Evolutionary conservation across 2,113 vertebrate species (phyloP).

Genomic region (Salminus brasiliensis): DNA sequence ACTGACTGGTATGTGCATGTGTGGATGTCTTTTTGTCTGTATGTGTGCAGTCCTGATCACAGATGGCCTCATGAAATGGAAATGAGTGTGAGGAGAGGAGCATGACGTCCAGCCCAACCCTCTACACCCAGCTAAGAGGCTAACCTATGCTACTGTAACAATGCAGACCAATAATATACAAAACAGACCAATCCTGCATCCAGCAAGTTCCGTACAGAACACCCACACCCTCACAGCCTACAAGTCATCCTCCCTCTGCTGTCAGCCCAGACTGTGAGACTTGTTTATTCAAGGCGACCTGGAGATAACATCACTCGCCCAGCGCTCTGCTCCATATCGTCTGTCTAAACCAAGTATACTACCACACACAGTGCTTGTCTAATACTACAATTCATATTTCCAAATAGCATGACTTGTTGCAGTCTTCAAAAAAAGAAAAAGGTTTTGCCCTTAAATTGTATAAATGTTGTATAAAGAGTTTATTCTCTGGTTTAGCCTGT

Average conservation of each 20-base stretch:
- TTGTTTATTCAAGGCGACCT: neutral
- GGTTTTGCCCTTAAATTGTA: constrained; percentile 18
- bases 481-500: constrained; percentile 26
- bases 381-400: neutral
- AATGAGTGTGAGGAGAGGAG: constrained; percentile 49
- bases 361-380: neutral
- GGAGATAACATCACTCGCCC: neutral
- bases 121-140: constrained; percentile 55
- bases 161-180: constrained; percentile 47
- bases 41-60: constrained; percentile 74
- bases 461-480: constrained; percentile 36
- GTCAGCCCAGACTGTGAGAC: neutral
- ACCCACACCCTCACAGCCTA: neutral
- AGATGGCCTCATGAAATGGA: constrained; percentile 48
- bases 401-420: neutral
- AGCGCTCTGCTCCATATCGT: neutral
- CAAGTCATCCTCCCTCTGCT: constrained; percentile 4
- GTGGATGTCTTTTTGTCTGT: too few species aligned
- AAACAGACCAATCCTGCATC: constrained; percentile 54
- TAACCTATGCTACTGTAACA: constrained; percentile 52
- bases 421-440: constrained; percentile 11
- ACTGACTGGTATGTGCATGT: too few species aligned
- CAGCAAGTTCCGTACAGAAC: neutral
- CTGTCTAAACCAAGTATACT: neutral
- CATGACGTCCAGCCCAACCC: constrained; percentile 44